Percentiles rank a stretch among this genome's conserved stretches.
These are phyloP conservation scores for Ancistrus triradiatus DNA, from an alignment of 2,113 vertebrate species.

Conservation along the genomic window DNA sequence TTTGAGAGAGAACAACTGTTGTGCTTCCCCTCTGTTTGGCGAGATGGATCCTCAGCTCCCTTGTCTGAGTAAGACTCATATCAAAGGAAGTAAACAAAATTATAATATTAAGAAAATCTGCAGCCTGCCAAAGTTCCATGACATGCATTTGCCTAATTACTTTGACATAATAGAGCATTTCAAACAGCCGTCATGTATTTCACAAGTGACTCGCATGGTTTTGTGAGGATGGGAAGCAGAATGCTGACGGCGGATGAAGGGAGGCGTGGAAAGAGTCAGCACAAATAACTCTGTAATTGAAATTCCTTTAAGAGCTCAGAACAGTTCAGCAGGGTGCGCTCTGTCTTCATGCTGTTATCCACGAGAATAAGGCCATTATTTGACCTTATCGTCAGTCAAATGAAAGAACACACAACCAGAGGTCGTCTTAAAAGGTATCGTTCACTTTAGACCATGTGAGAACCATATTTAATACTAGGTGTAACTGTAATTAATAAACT, in stretches of 20 bases:
- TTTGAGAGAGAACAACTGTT: background rate
- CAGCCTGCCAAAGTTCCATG: conserved; percentile 28
- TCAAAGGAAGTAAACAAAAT: conserved; percentile 58
- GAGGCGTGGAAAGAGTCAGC: conserved; percentile 22
- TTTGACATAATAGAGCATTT: conserved; percentile 51
- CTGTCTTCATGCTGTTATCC: background rate
- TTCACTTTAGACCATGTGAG: too few relatives aligned
- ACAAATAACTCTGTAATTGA: conserved; percentile 34
- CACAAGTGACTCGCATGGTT: conserved; percentile 47
- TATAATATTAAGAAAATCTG: conserved; percentile 32
- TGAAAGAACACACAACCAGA: too few relatives aligned
- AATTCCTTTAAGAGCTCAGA: conserved; percentile 29
- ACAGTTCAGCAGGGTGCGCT: conserved; percentile 19
- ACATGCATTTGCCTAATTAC: conserved; percentile 44
- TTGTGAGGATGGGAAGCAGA: conserved; percentile 37
- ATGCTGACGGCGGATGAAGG: conserved; percentile 40
- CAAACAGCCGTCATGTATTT: conserved; percentile 46
- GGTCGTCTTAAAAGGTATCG: too few relatives aligned
- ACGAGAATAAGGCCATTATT: background rate
- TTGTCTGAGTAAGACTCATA: background rate
- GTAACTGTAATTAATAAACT: too few relatives aligned
- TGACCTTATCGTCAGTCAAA: conserved; percentile 1
- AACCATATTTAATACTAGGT: too few relatives aligned
- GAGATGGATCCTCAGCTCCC: conserved; percentile 24
- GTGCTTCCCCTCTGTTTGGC: conserved; percentile 50